Evolutionary conservation across 2,797 vertebrate species (phyloP).

Genomic region (Nyctalus aviator): DNA sequence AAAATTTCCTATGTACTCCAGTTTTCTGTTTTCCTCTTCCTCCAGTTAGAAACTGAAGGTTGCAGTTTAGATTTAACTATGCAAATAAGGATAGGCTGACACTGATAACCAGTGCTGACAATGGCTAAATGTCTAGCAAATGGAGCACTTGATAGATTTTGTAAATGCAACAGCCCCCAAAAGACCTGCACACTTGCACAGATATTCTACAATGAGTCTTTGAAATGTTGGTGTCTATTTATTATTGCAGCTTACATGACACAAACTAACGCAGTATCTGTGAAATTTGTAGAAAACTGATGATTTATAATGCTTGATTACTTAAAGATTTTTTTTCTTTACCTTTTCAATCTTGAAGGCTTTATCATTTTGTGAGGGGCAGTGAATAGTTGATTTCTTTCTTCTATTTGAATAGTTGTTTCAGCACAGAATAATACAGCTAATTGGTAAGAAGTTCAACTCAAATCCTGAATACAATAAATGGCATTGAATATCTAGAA

Average conservation of each 20-base stretch:
- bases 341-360: neutral
- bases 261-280: neutral
- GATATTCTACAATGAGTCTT: neutral
- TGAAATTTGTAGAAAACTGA: neutral
- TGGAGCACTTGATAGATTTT: neutral
- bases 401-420: neutral
- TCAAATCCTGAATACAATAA: slow-evolving; percentile 23
- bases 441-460: slow-evolving; percentile 1
- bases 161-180: neutral
- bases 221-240: neutral
- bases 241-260: neutral
- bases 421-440: neutral
- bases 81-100: neutral
- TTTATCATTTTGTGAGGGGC: neutral
- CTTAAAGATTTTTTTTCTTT: slow-evolving; percentile 2
- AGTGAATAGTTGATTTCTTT: neutral
- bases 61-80: neutral
- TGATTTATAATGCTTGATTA: neutral
- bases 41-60: neutral
- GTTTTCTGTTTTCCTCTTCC: neutral
- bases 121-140: neutral
- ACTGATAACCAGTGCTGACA: neutral
- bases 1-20: neutral
- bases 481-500: slow-evolving; percentile 50
- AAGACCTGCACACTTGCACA: neutral